A percentile compares a stretch with the other conserved stretches of the same genome.
phyloP scores from a whole-genome alignment of 2,113 vertebrate species.

The Lontra canadensis region DNA sequence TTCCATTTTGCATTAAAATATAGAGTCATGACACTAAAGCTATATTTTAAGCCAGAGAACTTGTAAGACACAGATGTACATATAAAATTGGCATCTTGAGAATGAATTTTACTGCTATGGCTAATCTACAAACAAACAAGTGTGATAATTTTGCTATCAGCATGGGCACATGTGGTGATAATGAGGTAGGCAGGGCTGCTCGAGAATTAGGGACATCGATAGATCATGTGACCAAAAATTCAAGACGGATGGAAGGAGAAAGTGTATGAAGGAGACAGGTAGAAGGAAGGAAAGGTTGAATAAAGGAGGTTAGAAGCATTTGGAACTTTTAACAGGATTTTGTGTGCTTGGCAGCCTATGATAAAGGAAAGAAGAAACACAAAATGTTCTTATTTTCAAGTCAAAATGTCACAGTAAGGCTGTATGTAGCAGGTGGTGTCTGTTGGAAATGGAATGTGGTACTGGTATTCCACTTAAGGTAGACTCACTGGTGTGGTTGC shows the following conservation, averaged over 20 bases:
- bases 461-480: neutral
- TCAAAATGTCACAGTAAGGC: neutral
- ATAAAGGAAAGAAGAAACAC: neutral
- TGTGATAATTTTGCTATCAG: neutral
- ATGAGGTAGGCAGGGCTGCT: neutral
- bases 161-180: neutral
- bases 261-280: neutral
- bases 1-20: slow-evolving; percentile 1
- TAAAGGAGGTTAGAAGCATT: neutral
- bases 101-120: neutral
- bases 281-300: neutral
- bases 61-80: neutral
- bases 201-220: neutral
- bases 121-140: neutral
- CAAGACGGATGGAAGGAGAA: neutral
- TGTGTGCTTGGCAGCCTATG: neutral
- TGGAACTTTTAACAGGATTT: neutral
- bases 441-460: neutral
- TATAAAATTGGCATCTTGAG: neutral
- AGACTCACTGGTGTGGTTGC: neutral
- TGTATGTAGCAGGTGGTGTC: neutral
- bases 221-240: neutral
- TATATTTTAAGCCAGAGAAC: neutral
- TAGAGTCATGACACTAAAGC: neutral
- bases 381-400: neutral